These are phyloP conservation scores for Temnothorax rugatulus DNA, from an alignment of 2,888 invertebrate genomes.

Conservation along the genomic window DNA sequence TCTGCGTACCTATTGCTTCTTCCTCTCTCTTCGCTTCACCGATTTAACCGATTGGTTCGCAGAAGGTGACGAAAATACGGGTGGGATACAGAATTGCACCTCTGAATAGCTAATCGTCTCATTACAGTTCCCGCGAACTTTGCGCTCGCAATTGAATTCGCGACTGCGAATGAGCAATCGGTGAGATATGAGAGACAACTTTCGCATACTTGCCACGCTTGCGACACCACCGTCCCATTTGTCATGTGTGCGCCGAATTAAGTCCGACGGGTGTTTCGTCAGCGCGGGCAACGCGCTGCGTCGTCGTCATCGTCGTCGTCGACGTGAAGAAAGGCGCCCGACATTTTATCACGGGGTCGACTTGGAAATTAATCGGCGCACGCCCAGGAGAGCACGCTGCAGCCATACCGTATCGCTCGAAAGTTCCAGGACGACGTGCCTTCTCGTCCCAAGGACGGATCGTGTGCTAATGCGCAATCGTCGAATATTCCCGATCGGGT, in stretches of 20 bases:
- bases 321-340: constrained; percentile 50
- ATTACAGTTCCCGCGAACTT: constrained; percentile 22
- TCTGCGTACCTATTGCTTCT: not conserved
- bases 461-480: constrained; percentile 65
- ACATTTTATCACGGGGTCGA: constrained; percentile 67
- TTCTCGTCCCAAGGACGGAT: constrained; percentile 72
- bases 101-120: constrained; percentile 25
- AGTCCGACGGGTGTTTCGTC: constrained; percentile 53
- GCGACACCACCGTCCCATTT: constrained; percentile 55
- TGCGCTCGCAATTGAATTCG: constrained; percentile 43
- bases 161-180: constrained; percentile 50
- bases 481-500: constrained; percentile 66
- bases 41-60: constrained; percentile 4
- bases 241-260: constrained; percentile 46
- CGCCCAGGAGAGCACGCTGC: constrained; percentile 67
- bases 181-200: constrained; percentile 48
- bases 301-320: constrained; percentile 21
- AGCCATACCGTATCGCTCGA: constrained; percentile 75
- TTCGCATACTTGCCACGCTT: constrained; percentile 58
- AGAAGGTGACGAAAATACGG: constrained; percentile 5
- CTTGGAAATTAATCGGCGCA: constrained; percentile 74
- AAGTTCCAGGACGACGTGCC: constrained; percentile 69
- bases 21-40: not conserved
- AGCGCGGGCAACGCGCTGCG: constrained; percentile 9
- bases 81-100: not conserved